Evolutionary conservation across 2,113 vertebrate species (phyloP), one percentile per base, ranked within the genome.

Genomic region (Epinephelus moara): DNA sequence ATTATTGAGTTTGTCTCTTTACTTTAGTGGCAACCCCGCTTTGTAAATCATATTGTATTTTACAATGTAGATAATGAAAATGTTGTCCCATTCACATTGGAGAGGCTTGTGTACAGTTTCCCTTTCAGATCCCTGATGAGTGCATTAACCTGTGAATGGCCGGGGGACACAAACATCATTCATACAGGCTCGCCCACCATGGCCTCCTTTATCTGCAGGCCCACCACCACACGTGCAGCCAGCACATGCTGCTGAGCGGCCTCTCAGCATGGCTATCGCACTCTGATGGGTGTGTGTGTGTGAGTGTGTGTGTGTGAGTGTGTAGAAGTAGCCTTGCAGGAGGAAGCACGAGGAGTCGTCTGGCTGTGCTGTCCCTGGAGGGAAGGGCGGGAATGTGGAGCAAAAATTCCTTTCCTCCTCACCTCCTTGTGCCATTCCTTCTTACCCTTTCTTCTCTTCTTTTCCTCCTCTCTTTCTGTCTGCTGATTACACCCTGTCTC

Each of bases 111-210:
- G 61, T 57, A 53, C 10, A 52, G 42, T 66, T 55, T 72, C 25
- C n/a, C 37, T 76, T 69, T 79, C 33, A 69, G 33, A 23, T 70
- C 17, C 56, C 68, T 17, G 73, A 85, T 66, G 59, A 88, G 63
- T 10, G 57, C n/a, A 81, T 92, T 87, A 86, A 88, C 82, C 57
- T 86, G 70, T 89, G 84, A 92, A 91, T 69, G 40, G 81, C 40
- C 5, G 3, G 4, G 15, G 15, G 49, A 78, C 82, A 84, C 19
- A 77, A 74, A 59, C 72, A 30, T 66, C n/a, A n/a, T 17, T 66
- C 75, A 40, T 12, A 53, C 13, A 33, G 49, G 37, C 61, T 85
- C 71, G n/a, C 56, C 78, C 88, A 50, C 33, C 0, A 2, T 9
- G 62, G 27, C 42, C 42, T 49, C 21, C 60, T 59, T 30, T 53